These are phyloP conservation scores for Phenganax subtilis DNA, from an alignment of 92 coral and sea anemone species.

Conservation along the genomic window DNA sequence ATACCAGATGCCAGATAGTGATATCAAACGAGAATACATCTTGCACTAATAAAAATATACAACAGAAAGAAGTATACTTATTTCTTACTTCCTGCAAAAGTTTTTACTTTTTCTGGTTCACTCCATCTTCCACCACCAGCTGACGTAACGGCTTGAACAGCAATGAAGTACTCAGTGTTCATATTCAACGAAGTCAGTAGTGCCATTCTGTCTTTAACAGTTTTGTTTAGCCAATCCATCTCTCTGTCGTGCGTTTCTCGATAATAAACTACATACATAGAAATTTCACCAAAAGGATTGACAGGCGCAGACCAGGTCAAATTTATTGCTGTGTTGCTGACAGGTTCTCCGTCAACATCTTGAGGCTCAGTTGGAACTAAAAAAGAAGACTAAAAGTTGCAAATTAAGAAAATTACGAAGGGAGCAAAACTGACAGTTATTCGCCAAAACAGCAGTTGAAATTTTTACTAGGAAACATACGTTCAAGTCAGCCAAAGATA, in stretches of 20 bases:
- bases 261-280: neutral
- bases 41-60: neutral
- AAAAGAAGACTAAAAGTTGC: too few species aligned
- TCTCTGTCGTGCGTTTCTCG: neutral
- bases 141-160: conserved; percentile 2
- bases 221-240: neutral
- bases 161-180: neutral
- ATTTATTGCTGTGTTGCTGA: neutral
- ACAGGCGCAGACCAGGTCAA: neutral
- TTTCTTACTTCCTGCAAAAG: neutral
- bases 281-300: neutral
- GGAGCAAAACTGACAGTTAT: too few species aligned
- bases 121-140: conserved; percentile 7
- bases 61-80: too few species aligned
- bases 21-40: neutral
- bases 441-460: too few species aligned
- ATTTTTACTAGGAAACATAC: too few species aligned
- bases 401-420: too few species aligned
- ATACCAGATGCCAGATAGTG: too few species aligned
- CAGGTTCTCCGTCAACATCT: neutral
- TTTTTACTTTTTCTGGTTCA: neutral
- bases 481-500: too few species aligned
- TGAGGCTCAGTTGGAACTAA: conserved; percentile 11
- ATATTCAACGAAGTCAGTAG: neutral
- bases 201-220: neutral